Evolutionary conservation across 2,888 invertebrate genomes (phyloP).

Genomic region (Sycophila texana): DNA sequence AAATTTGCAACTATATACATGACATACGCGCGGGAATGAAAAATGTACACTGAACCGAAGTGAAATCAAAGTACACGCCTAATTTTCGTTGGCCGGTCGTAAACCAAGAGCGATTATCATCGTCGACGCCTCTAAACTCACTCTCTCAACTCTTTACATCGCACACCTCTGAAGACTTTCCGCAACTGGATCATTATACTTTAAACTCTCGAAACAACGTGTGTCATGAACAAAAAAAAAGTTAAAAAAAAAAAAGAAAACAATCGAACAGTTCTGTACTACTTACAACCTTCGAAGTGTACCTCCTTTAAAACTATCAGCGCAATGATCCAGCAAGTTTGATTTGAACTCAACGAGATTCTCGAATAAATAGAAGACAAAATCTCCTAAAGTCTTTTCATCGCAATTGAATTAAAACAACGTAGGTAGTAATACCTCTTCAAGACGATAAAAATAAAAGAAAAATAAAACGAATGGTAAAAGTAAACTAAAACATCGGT

Average conservation of each 20-base stretch:
- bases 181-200: conserved; percentile 19
- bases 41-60: conserved; percentile 51
- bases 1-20: conserved; percentile 51
- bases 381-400: not conserved
- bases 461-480: not conserved
- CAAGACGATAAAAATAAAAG: not conserved
- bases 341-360: no score
- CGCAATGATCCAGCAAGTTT: no score
- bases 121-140: conserved; percentile 14
- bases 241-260: no score
- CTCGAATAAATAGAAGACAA: not conserved
- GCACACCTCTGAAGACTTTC: conserved; percentile 14
- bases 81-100: conserved; percentile 12
- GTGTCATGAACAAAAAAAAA: no score
- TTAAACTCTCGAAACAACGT: no score
- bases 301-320: no score
- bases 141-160: not conserved
- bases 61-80: conserved; percentile 33
- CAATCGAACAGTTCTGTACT: no score
- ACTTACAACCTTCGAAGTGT: no score
- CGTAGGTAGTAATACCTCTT: no score
- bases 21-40: conserved; percentile 43
- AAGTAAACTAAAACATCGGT: no score
- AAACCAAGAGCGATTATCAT: conserved; percentile 8
- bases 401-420: no score